Evolutionary conservation across 2,888 invertebrate genomes (phyloP), one percentile per base, ranked within the genome.

Genomic region (Eurytoma californica): DNA sequence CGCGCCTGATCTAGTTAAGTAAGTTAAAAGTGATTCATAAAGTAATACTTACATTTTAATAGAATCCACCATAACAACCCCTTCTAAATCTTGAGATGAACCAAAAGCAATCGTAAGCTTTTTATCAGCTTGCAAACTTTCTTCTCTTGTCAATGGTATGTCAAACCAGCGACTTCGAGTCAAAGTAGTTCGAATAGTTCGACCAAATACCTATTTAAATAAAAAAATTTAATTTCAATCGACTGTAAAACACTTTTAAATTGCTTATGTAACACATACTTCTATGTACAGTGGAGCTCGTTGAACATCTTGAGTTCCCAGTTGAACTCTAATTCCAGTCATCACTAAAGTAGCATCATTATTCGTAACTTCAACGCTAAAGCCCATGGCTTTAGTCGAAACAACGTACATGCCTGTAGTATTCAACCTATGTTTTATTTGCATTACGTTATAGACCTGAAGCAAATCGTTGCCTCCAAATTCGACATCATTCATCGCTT

Each of bases 381-480:
- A 98, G 13, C 98, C 98, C 84, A 94, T 94, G 66, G 96, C 93
- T 90, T 97, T 97, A 0, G 97, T 97, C 49, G 97, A 97, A 1
- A 97, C 98, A 28, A 98, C 96, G 90, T 98, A 98, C 91, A 98
- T 93, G 30, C 97, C 97, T 86, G 92, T 90, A 0, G 96, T 96
- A 86, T 96, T 96, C 14, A 97, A 92, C 16, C 99, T 93, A 85
- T 97, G 96, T 91, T 98, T 98, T 55, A 98, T 93, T 90, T 98
- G 98, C 20, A 95, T 95, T 0, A 95, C 94, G 87, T 98, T 98
- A 90, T 98, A 98, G 61, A 98, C 95, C 91, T 98, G 98, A 12
- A 99, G 91, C 0, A 98, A 91, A 91, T 98, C 98, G 88, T 97
- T 97, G 12, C 98, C 98, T 13, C 97, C 98, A 87, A 96, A 97